A percentile compares a stretch with the other conserved stretches of the same genome.
phyloP scores from a whole-genome alignment of 2,888 invertebrate species.

The Brenthis hecate region DNA sequence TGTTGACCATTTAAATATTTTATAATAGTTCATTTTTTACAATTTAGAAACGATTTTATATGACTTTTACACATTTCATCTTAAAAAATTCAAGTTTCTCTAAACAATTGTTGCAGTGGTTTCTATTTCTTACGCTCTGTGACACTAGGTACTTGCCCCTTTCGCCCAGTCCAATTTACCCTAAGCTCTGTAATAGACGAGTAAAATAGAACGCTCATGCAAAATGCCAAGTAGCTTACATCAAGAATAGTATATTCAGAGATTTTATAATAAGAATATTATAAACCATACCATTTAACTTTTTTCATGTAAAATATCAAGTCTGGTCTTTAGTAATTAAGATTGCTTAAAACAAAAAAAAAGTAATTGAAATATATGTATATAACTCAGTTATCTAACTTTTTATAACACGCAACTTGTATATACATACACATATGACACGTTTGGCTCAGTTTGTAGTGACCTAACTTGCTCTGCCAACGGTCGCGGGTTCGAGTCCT shows the following conservation, averaged over 20 bases:
- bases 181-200: slow-evolving; percentile 33
- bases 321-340: too few relatives aligned
- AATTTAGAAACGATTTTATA: not conserved
- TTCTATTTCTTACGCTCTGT: slow-evolving; percentile 5
- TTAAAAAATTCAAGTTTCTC: not conserved
- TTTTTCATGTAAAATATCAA: too few relatives aligned
- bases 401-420: too few relatives aligned
- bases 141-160: slow-evolving; percentile 12
- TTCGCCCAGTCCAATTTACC: slow-evolving; percentile 29
- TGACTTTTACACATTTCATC: not conserved
- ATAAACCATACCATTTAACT: not conserved
- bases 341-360: too few relatives aligned
- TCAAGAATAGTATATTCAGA: slow-evolving; percentile 27
- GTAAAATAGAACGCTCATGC: slow-evolving; percentile 34
- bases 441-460: too few relatives aligned
- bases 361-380: too few relatives aligned
- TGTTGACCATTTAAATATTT: too few relatives aligned
- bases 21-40: too few relatives aligned
- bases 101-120: slow-evolving; percentile 4
- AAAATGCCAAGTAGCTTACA: slow-evolving; percentile 33
- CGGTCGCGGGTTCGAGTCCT: too few relatives aligned
- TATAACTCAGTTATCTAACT: too few relatives aligned
- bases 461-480: too few relatives aligned
- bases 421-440: too few relatives aligned
- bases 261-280: not conserved